Conservation (phyloP, 2,888 invertebrate genomes). For the Leucozona laternaria region DNA sequence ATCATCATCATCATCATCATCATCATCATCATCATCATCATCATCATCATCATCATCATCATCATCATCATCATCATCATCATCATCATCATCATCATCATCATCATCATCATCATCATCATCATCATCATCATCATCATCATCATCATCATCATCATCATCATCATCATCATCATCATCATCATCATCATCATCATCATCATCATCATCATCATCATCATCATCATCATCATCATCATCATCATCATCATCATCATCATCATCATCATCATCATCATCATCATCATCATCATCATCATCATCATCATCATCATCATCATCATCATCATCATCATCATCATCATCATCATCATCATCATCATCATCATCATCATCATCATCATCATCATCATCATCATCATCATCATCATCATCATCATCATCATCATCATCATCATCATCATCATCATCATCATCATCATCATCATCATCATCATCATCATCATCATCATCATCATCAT, state of each 20-base stretch:
- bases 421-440: too few species aligned
- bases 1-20: conserved; percentile 8
- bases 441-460: too few species aligned
- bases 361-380: too few species aligned
- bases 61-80: conserved; percentile 6
- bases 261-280: conserved; percentile 8
- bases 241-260: conserved; percentile 8
- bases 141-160: conserved; percentile 8
- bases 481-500: too few species aligned
- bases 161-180: conserved; percentile 8
- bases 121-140: conserved; percentile 8
- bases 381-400: too few species aligned
- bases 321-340: conserved; percentile 1
- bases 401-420: too few species aligned
- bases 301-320: conserved; percentile 8
- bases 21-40: conserved; percentile 8
- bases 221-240: conserved; percentile 8
- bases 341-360: too few species aligned
- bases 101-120: conserved; percentile 4
- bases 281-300: conserved; percentile 8
- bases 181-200: conserved; percentile 8
- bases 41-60: conserved; percentile 6
- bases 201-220: conserved; percentile 8
- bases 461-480: too few species aligned
- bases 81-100: conserved; percentile 8